phyloP scores from a whole-genome alignment of 2,797 vertebrate species.

The Xenops minutus region DNA sequence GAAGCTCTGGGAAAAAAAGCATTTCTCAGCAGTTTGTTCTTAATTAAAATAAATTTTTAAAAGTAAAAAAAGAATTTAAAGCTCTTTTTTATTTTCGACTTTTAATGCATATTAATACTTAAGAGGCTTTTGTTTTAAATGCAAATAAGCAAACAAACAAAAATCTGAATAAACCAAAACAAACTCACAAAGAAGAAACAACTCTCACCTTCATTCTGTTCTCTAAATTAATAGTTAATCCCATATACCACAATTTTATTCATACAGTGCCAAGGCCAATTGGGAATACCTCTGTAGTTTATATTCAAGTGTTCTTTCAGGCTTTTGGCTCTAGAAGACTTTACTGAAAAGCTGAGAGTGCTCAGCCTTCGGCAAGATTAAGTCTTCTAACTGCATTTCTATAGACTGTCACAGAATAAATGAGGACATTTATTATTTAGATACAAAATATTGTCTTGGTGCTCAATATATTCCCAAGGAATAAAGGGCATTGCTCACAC shows the following conservation, averaged over 20 bases:
- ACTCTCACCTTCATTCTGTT: background rate
- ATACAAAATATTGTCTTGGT: slow-evolving; percentile 1
- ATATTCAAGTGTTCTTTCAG: background rate
- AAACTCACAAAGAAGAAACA: background rate
- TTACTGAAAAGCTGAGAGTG: background rate
- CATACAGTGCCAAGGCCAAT: background rate
- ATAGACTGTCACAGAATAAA: background rate
- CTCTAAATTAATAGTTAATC: background rate
- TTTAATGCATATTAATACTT: background rate
- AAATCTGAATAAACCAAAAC: background rate
- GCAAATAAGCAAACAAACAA: background rate
- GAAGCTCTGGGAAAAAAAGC: background rate
- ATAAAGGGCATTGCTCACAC: background rate
- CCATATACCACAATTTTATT: background rate
- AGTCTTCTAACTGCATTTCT: background rate
- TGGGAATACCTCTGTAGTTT: background rate
- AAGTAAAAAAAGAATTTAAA: background rate
- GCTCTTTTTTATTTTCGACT: background rate
- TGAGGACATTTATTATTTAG: slow-evolving; percentile 24
- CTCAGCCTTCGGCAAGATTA: background rate
- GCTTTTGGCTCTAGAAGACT: background rate
- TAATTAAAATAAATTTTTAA: background rate
- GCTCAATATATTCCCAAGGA: background rate
- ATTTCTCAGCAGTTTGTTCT: background rate
- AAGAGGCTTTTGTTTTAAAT: background rate